A percentile compares a stretch with the other conserved stretches of the same genome.
Evolutionary conservation across 2,797 vertebrate species (phyloP).

Genomic region (Fistularia commersonii): DNA sequence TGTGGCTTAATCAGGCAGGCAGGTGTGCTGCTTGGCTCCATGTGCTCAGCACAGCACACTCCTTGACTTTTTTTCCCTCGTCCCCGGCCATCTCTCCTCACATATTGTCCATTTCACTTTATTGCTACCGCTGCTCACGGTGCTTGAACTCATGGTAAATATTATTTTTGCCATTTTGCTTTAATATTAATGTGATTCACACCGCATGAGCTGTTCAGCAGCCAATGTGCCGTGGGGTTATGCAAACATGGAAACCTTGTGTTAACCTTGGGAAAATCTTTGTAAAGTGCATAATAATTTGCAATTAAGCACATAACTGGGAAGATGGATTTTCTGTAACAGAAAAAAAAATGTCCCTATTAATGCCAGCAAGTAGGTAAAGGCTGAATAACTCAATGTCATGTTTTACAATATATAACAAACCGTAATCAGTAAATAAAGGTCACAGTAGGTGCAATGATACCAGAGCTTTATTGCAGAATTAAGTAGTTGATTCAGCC

Average conservation of each 20-base stretch:
- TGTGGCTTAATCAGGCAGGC: conserved; percentile 62
- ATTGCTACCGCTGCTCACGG: conserved; percentile 20
- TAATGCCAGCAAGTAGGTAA: too few relatives aligned
- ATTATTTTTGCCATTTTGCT: conserved; percentile 29
- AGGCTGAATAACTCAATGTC: too few relatives aligned
- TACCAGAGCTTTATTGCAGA: conserved; percentile 13
- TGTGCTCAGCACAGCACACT: conserved; percentile 38
- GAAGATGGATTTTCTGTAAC: conserved; percentile 11
- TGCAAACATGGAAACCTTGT: conserved; percentile 20
- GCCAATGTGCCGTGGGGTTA: conserved; percentile 22
- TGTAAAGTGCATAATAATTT: conserved; percentile 38
- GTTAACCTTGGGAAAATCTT: conserved; percentile 21
- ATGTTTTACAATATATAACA: too few relatives aligned
- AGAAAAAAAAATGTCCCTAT: too few relatives aligned
- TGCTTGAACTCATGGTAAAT: conserved; percentile 30
- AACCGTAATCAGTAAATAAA: too few relatives aligned
- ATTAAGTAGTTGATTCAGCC: conserved; percentile 38
- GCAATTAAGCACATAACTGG: conserved; percentile 26
- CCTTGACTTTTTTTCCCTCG: conserved; percentile 37
- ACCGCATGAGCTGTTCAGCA: conserved; percentile 28
- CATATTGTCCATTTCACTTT: conserved; percentile 5
- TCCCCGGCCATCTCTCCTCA: conserved; percentile 13
- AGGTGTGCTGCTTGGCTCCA: conserved; percentile 69
- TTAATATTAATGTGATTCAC: conserved; percentile 43
- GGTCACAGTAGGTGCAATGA: too few relatives aligned